phyloP scores from a whole-genome alignment of 2,113 vertebrate genomes.

The Cheirogaleus medius region DNA sequence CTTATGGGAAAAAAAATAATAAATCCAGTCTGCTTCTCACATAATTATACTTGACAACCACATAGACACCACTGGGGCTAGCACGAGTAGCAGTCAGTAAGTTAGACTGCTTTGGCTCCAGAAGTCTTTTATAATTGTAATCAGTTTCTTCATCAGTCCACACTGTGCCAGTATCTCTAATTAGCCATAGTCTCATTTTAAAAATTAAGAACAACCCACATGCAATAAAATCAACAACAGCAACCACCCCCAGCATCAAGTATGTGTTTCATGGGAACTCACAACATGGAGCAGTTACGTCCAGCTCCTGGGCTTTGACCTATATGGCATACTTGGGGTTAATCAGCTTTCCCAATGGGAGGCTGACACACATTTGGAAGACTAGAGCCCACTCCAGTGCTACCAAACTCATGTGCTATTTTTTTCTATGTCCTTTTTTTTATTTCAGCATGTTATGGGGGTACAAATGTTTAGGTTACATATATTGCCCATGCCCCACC shows the following conservation, averaged over 20 bases:
- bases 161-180: constrained; percentile 36
- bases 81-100: not conserved
- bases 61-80: not conserved
- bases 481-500: too few relatives aligned
- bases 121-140: constrained; percentile 51
- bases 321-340: not conserved
- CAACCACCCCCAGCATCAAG: not conserved
- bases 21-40: not conserved
- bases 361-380: not conserved
- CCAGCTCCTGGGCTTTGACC: not conserved
- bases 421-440: not conserved
- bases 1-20: not conserved
- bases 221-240: not conserved
- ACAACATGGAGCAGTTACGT: too few relatives aligned
- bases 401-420: not conserved
- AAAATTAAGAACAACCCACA: constrained; percentile 29
- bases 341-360: not conserved
- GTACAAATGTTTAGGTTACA: too few relatives aligned
- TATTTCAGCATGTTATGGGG: too few relatives aligned
- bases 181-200: constrained; percentile 38
- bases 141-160: constrained; percentile 40
- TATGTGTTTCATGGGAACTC: not conserved
- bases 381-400: not conserved
- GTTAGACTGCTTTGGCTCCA: not conserved
- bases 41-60: constrained; percentile 60